These are phyloP conservation scores for Scleropages formosus DNA, from an alignment of 2,797 vertebrate genomes.

Conservation along the genomic window DNA sequence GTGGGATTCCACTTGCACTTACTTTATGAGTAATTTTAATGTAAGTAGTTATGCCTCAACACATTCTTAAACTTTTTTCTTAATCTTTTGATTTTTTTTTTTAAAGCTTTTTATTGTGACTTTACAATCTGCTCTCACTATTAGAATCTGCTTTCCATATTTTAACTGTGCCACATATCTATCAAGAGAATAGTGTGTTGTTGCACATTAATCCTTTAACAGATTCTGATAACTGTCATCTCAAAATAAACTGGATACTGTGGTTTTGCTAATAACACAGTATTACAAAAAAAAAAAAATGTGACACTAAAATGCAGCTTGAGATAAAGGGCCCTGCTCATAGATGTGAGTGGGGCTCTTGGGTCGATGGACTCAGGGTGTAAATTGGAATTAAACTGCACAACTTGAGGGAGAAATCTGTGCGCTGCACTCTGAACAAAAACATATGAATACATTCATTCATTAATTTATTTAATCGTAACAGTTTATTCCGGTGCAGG, in stretches of 20 bases:
- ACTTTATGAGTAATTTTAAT: too few species aligned
- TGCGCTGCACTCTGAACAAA: too few species aligned
- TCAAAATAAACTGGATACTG: conserved; percentile 5
- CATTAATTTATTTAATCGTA: too few species aligned
- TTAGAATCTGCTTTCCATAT: neutral
- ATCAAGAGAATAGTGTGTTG: neutral
- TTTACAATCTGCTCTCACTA: too few species aligned
- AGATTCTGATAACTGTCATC: neutral
- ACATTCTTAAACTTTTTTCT: too few species aligned
- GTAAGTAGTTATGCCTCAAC: too few species aligned
- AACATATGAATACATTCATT: too few species aligned
- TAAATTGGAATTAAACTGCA: neutral
- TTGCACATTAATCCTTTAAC: neutral
- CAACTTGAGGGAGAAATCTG: too few species aligned
- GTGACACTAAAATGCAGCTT: neutral
- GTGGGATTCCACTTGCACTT: too few species aligned
- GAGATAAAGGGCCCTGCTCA: neutral
- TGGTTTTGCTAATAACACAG: neutral
- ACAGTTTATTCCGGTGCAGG: too few species aligned
- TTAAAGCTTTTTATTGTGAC: too few species aligned
- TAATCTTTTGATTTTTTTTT: too few species aligned
- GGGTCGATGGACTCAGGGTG: neutral
- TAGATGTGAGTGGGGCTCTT: neutral
- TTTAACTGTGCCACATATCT: neutral
- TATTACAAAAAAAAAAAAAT: neutral